phyloP scores from a whole-genome alignment of 2,113 vertebrate species.

The Glaucomys volans region DNA sequence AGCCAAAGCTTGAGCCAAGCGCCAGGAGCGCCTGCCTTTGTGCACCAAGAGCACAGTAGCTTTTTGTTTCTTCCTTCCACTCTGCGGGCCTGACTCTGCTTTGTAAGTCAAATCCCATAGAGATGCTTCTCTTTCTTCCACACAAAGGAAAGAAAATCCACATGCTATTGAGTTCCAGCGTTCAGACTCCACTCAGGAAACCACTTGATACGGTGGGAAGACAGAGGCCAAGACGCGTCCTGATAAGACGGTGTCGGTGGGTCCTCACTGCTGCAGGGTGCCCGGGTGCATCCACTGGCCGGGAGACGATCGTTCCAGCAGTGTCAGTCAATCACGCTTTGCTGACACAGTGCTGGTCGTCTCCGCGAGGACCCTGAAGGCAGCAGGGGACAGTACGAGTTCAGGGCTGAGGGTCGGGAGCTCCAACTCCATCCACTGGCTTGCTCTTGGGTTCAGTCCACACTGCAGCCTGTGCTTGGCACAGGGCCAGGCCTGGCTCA shows the following conservation, averaged over 20 bases:
- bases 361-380: rapidly evolving
- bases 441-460: neutral
- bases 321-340: rapidly evolving
- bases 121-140: neutral
- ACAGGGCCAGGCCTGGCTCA: neutral
- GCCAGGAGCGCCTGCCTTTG: neutral
- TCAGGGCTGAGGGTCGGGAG: neutral
- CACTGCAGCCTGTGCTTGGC: rapidly evolving
- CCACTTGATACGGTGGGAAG: rapidly evolving
- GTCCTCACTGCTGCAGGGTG: rapidly evolving
- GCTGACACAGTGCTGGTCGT: too few species aligned
- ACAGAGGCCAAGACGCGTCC: rapidly evolving
- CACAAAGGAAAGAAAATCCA: neutral
- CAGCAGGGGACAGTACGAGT: rapidly evolving
- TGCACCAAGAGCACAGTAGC: neutral
- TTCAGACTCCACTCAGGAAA: neutral
- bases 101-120: neutral
- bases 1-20: neutral
- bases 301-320: rapidly evolving
- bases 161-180: rapidly evolving
- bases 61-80: neutral
- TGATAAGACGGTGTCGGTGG: rapidly evolving
- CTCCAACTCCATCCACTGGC: neutral
- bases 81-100: neutral
- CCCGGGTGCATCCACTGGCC: rapidly evolving